Conservation (phyloP, 2,888 invertebrate species). For the Glaucopsyche alexis region DNA sequence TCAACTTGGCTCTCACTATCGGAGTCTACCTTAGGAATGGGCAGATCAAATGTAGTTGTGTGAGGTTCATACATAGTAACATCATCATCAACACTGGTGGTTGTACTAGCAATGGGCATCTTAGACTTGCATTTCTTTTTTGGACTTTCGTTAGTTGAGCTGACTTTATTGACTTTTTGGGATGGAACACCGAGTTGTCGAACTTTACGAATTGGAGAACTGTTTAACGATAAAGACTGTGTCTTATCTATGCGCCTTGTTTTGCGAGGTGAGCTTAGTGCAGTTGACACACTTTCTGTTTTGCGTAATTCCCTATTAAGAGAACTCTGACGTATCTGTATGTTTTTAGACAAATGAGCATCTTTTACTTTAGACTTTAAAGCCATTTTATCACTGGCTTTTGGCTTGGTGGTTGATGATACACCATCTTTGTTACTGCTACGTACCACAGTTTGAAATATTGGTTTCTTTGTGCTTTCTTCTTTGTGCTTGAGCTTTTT, state of each 20-base stretch:
- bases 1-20: conserved; percentile 69
- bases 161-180: conserved; percentile 58
- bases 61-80: conserved; percentile 75
- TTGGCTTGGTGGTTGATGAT: conserved; percentile 55
- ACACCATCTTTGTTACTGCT: conserved; percentile 60
- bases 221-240: conserved; percentile 69
- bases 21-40: conserved; percentile 63
- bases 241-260: conserved; percentile 70
- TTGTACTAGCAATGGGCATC: conserved; percentile 51
- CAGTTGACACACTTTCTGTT: conserved; percentile 60
- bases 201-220: conserved; percentile 73
- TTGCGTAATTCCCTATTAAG: conserved; percentile 65
- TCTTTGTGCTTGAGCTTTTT: conserved; percentile 63
- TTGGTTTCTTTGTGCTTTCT: conserved; percentile 60
- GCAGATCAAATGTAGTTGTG: conserved; percentile 67
- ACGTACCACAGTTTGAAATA: conserved; percentile 72
- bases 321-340: conserved; percentile 67
- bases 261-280: conserved; percentile 69
- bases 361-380: conserved; percentile 58
- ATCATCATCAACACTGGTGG: conserved; percentile 58
- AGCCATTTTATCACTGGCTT: conserved; percentile 60
- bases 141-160: conserved; percentile 65
- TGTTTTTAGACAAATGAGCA: conserved; percentile 60
- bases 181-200: conserved; percentile 64
- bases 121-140: conserved; percentile 65